phyloP scores from a whole-genome alignment of 2,888 invertebrate genomes.

The Malthinus flaveolus region DNA sequence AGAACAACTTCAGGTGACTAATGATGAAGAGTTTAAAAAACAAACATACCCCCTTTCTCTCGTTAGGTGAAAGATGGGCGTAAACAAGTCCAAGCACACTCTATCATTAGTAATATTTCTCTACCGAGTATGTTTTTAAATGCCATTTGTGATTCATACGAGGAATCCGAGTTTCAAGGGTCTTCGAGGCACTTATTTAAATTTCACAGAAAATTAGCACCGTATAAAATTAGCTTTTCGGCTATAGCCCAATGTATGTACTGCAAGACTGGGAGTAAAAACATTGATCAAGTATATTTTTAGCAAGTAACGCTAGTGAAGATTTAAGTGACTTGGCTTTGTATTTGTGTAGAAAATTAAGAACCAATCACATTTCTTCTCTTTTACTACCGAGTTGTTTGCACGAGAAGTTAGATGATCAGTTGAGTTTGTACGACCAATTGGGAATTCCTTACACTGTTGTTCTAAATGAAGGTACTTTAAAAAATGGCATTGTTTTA shows the following conservation, averaged over 20 bases:
- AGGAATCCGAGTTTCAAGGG: constrained; percentile 56
- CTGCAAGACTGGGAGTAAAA: background rate
- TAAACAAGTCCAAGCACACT: constrained; percentile 48
- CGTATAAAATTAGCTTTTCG: constrained; percentile 74
- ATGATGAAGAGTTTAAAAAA: background rate
- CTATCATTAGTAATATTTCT: constrained; percentile 56
- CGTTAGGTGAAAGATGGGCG: constrained; percentile 50
- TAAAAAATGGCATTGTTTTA: constrained; percentile 71
- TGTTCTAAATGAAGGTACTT: constrained; percentile 67
- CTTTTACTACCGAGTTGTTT: constrained; percentile 48
- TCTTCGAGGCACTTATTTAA: constrained; percentile 55
- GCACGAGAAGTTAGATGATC: constrained; percentile 51
- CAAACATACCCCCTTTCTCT: constrained; percentile 1
- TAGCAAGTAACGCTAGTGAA: constrained; percentile 35
- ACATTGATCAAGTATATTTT: background rate
- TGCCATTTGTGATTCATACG: constrained; percentile 62
- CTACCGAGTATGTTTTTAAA: constrained; percentile 60
- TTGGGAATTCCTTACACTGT: constrained; percentile 75
- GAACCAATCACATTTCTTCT: constrained; percentile 53
- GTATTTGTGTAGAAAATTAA: constrained; percentile 60
- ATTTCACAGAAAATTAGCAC: constrained; percentile 73
- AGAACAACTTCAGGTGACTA: constrained; percentile 39
- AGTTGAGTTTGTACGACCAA: constrained; percentile 59
- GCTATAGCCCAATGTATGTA: constrained; percentile 54
- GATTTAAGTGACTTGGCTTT: constrained; percentile 60